These are phyloP conservation scores for Meles meles DNA, from an alignment of 2,113 vertebrate species.

Conservation along the genomic window DNA sequence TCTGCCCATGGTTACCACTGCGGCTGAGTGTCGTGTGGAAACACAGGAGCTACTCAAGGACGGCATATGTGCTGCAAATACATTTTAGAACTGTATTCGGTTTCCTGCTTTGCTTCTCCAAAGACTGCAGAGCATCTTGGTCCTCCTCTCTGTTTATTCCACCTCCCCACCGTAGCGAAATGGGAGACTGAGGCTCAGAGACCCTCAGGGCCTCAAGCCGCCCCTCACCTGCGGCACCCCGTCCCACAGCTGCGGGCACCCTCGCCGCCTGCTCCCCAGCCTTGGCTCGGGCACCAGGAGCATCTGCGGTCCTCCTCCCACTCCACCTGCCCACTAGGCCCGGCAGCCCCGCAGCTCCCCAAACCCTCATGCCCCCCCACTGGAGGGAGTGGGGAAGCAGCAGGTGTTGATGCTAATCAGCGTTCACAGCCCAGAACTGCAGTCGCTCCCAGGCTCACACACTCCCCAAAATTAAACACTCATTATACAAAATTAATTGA, in stretches of 20 bases:
- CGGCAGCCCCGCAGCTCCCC: slow-evolving; percentile 59
- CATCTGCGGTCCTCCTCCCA: slow-evolving; percentile 64
- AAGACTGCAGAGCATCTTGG: slow-evolving; percentile 36
- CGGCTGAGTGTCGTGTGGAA: neutral
- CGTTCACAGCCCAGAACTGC: slow-evolving; percentile 83
- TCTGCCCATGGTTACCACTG: neutral
- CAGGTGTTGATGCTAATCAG: slow-evolving; percentile 86
- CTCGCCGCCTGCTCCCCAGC: neutral
- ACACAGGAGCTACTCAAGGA: neutral
- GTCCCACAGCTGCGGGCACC: slow-evolving; percentile 5
- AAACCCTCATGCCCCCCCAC: slow-evolving; percentile 60
- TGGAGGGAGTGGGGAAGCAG: slow-evolving; percentile 80
- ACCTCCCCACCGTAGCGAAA: slow-evolving; percentile 15
- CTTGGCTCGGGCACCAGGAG: slow-evolving; percentile 35
- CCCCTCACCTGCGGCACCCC: slow-evolving; percentile 34
- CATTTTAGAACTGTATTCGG: slow-evolving; percentile 34
- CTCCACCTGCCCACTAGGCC: slow-evolving; percentile 67
- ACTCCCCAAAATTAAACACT: slow-evolving; percentile 87
- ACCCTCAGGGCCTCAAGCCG: neutral
- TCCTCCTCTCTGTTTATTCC: slow-evolving; percentile 33
- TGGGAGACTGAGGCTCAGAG: neutral
- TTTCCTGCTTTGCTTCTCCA: slow-evolving; percentile 46
- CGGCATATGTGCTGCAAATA: slow-evolving; percentile 63
- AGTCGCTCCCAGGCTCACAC: slow-evolving; percentile 82
- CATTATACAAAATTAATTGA: slow-evolving; percentile 87